phyloP scores from a whole-genome alignment of 2,797 vertebrate genomes.

The Sylvilagus floridanus region DNA sequence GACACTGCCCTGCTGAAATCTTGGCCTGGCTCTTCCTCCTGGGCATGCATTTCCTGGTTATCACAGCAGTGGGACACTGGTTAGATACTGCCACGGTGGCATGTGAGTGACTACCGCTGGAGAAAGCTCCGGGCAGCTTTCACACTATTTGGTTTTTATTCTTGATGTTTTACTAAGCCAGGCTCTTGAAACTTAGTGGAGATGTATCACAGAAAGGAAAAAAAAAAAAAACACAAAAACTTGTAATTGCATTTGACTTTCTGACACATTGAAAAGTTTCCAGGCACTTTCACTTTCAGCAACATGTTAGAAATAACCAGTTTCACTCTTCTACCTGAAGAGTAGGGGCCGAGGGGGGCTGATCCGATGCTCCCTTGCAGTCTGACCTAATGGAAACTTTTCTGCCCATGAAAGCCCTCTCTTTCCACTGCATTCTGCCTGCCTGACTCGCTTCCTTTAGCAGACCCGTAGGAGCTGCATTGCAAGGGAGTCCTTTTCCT shows the following conservation, averaged over 20 bases:
- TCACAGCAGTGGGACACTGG: not conserved
- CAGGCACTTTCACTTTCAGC: not conserved
- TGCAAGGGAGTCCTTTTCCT: not conserved
- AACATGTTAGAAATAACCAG: not conserved
- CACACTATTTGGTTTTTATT: not conserved
- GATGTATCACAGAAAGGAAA: not conserved
- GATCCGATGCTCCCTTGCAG: not conserved
- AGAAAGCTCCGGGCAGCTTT: not conserved
- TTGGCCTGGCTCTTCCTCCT: not conserved
- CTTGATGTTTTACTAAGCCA: conserved; percentile 38
- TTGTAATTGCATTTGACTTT: not conserved
- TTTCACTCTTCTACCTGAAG: not conserved
- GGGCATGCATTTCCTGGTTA: too few species aligned
- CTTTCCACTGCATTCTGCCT: not conserved
- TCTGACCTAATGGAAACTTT: not conserved
- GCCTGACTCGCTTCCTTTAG: not conserved
- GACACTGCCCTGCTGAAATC: not conserved
- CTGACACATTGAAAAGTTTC: not conserved
- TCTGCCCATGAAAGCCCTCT: not conserved
- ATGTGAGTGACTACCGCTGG: not conserved
- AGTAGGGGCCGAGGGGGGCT: not conserved
- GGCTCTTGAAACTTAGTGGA: conserved; percentile 22
- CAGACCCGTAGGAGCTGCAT: not conserved
- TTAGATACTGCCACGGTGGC: not conserved
- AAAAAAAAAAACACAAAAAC: too few species aligned